These are phyloP conservation scores for Mythimna ferrago DNA, from an alignment of 2,888 invertebrate species.

Conservation along the genomic window DNA sequence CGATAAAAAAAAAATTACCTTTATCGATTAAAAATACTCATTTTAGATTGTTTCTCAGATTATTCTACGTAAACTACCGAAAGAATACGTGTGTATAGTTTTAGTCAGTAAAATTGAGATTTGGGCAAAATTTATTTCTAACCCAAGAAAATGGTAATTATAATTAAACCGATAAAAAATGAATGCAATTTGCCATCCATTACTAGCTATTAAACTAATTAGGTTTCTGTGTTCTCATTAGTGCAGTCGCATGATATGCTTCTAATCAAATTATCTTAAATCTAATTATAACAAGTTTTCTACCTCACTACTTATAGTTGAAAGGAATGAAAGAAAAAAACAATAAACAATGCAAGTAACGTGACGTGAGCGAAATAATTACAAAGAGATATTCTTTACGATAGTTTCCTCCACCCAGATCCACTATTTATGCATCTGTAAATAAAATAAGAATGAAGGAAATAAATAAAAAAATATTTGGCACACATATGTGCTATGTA, in stretches of 20 bases:
- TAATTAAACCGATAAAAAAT: not conserved
- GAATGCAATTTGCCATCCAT: not conserved
- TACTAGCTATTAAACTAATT: not conserved
- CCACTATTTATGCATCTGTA: not conserved
- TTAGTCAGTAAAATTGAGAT: too few species aligned
- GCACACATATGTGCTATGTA: too few species aligned
- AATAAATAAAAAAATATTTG: too few species aligned
- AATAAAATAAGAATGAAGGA: too few species aligned
- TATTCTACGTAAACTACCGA: too few species aligned
- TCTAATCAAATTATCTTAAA: slow-evolving; percentile 8
- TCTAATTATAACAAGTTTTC: not conserved
- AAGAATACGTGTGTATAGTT: too few species aligned
- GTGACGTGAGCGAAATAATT: not conserved
- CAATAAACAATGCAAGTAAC: too few species aligned
- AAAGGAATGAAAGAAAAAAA: too few species aligned
- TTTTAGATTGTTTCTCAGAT: too few species aligned
- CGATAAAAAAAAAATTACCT: too few species aligned
- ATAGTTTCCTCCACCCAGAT: slow-evolving; percentile 20
- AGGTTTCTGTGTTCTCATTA: slow-evolving; percentile 23
- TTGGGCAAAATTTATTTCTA: not conserved
- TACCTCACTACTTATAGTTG: not conserved
- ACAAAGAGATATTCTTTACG: slow-evolving; percentile 1
- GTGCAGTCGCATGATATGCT: not conserved
- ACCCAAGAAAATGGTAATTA: not conserved
- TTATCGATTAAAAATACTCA: too few species aligned